These are phyloP conservation scores for Patiria miniata DNA, from an alignment of 35 echinoderm and acorn worm species.

Conservation along the genomic window DNA sequence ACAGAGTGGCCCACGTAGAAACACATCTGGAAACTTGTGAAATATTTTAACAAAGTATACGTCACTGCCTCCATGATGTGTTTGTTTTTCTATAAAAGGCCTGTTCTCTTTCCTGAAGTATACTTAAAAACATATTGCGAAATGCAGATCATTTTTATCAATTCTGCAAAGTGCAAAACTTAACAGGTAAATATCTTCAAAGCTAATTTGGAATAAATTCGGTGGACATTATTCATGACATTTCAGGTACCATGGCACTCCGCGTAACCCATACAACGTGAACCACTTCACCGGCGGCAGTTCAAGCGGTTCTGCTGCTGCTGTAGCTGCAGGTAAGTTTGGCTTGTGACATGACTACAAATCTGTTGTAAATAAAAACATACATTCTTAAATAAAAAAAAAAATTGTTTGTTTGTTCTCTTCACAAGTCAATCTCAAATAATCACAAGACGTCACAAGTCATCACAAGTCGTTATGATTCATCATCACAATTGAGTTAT, in stretches of 20 bases:
- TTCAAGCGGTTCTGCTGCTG: conserved; percentile 76
- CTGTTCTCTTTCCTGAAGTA: no score
- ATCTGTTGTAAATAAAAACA: background rate
- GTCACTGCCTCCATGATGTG: no score
- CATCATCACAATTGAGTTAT: no score
- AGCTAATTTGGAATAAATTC: background rate
- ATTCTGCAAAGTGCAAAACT: no score
- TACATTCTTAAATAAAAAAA: background rate
- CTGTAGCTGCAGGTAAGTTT: conserved; percentile 76
- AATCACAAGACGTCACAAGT: background rate
- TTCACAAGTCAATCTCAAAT: background rate
- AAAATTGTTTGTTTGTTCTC: background rate
- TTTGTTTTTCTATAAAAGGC: no score
- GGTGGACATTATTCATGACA: background rate
- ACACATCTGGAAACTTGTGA: no score
- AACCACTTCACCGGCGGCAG: conserved; percentile 84
- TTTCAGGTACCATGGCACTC: conserved; percentile 68
- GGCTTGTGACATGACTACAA: background rate
- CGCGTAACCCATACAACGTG: conserved; percentile 85
- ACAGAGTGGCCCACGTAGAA: no score
- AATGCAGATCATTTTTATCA: no score
- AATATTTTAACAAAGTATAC: no score
- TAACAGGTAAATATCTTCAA: background rate
- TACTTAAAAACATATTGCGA: no score
- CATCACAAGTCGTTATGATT: no score